Conservation (phyloP, 2,888 invertebrate species). For the Euclidia mi region DNA sequence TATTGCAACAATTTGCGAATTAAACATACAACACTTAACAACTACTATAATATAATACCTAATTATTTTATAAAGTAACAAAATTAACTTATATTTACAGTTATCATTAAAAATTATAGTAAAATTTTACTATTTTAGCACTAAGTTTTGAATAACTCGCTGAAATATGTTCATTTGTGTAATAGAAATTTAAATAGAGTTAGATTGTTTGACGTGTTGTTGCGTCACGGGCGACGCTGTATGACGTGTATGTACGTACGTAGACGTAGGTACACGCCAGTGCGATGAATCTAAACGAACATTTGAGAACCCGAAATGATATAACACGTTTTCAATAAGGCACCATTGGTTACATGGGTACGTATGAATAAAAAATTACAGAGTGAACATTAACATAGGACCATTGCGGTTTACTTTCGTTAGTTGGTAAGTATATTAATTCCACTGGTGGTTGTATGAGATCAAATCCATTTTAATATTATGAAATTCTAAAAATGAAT, state of each 20-base stretch:
- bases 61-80: conserved; percentile 89
- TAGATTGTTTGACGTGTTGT: conserved; percentile 32
- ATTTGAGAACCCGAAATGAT: conserved; percentile 53
- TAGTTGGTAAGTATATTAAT: conserved; percentile 66
- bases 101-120: conserved; percentile 87
- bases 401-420: conserved; percentile 52
- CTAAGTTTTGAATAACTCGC: conserved; percentile 71
- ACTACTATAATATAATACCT: conserved; percentile 89
- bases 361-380: conserved; percentile 41
- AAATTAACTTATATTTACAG: conserved; percentile 90
- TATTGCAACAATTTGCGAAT: conserved; percentile 89
- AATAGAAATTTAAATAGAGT: conserved; percentile 41
- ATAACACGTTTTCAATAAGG: conserved; percentile 70
- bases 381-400: conserved; percentile 59
- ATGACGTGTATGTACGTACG: too few species aligned
- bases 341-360: conserved; percentile 82
- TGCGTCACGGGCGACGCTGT: conserved; percentile 44
- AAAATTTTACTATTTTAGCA: conserved; percentile 87
- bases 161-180: conserved; percentile 51
- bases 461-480: conserved; percentile 82
- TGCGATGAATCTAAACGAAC: conserved; percentile 39
- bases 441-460: conserved; percentile 88
- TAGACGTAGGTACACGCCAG: conserved; percentile 17
- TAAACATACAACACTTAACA: conserved; percentile 90
- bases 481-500: conserved; percentile 55